Conservation (phyloP, 92 coral and sea anemone species). For the Zoanthus sociatus region DNA sequence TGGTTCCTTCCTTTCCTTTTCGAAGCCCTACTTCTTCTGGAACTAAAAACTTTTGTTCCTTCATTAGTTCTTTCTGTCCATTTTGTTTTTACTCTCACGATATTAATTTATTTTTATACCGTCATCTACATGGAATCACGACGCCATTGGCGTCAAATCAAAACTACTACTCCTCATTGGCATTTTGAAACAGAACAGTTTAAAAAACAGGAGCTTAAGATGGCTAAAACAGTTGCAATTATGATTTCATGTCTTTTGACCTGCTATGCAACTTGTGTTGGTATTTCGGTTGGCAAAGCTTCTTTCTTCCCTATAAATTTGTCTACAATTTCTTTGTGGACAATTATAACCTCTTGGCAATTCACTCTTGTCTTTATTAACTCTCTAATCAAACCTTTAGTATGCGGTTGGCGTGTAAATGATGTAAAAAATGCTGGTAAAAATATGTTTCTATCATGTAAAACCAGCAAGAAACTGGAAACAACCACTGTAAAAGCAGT, state of each 20-base stretch:
- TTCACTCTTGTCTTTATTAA: not conserved
- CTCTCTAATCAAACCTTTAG: not conserved
- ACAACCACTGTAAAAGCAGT: not conserved
- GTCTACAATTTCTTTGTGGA: not conserved
- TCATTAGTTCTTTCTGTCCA: not conserved
- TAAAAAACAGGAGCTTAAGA: not conserved
- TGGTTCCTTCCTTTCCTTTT: not conserved
- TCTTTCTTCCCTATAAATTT: not conserved
- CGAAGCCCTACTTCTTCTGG: not conserved
- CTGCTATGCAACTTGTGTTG: constrained; percentile 3
- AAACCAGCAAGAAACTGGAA: not conserved
- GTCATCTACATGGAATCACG: not conserved
- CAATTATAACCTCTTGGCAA: not conserved
- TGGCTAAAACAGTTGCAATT: not conserved
- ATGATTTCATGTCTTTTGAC: not conserved
- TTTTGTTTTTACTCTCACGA: not conserved
- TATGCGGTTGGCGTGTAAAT: constrained; percentile 2
- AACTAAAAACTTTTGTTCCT: not conserved
- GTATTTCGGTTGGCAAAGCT: not conserved
- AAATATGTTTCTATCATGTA: not conserved
- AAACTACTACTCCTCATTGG: not conserved
- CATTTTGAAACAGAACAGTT: not conserved
- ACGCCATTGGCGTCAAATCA: not conserved
- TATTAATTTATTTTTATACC: not conserved
- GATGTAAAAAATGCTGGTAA: not conserved